Conservation (phyloP, 2,888 invertebrate genomes). For the Drosophila sordidapex region DNA sequence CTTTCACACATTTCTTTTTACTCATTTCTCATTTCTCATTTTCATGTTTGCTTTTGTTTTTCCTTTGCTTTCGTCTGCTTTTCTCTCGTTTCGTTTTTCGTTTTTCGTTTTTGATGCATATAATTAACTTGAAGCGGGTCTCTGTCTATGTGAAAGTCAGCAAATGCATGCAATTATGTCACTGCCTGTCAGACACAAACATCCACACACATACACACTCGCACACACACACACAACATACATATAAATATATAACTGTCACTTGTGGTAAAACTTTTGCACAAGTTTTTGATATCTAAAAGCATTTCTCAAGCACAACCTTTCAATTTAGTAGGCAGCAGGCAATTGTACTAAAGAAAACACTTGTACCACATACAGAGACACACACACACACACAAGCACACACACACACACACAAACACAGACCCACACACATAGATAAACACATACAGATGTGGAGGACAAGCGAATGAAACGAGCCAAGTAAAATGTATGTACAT, state of each 20-base stretch:
- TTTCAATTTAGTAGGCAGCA: conserved; percentile 38
- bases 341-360: conserved; percentile 30
- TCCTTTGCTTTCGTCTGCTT: conserved; percentile 10
- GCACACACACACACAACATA: not conserved
- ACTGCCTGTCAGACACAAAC: conserved; percentile 21
- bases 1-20: conserved; percentile 28
- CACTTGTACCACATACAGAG: conserved; percentile 24
- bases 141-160: conserved; percentile 44
- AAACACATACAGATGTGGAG: not conserved
- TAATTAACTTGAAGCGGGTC: conserved; percentile 77
- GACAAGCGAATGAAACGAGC: not conserved
- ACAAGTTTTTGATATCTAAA: conserved; percentile 36
- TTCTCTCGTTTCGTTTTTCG: conserved; percentile 3
- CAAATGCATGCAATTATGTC: conserved; percentile 63
- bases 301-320: conserved; percentile 33
- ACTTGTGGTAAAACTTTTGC: conserved; percentile 22
- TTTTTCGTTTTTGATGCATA: conserved; percentile 56
- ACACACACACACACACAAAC: not conserved
- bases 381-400: not conserved
- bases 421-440: not conserved
- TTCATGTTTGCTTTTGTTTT: conserved; percentile 28
- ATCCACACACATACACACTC: not conserved
- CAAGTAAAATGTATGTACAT: not conserved
- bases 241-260: conserved; percentile 20
- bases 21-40: conserved; percentile 29